Conservation (phyloP, 2,113 vertebrate species). For the Mustela lutreola region DNA sequence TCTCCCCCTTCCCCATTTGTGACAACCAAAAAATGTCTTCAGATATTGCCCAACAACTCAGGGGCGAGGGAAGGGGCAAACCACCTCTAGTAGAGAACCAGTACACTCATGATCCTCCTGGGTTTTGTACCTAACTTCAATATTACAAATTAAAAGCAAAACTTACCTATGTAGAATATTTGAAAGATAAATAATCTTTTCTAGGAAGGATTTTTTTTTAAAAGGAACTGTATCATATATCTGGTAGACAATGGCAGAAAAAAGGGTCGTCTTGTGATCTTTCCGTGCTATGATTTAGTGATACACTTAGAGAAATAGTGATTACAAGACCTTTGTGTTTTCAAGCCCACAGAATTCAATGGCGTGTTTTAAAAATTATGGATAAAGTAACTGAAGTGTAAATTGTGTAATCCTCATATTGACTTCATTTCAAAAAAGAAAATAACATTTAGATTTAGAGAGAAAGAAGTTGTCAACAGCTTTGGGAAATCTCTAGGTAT, state of each 20-base stretch:
- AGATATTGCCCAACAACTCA: neutral
- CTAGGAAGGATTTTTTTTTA: neutral
- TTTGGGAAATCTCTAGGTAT: constrained; percentile 19
- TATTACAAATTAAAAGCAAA: constrained; percentile 25
- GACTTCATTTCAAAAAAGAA: constrained; percentile 71
- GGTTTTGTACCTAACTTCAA: neutral
- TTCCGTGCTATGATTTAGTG: neutral
- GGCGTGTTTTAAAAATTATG: constrained; percentile 52
- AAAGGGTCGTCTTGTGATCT: neutral
- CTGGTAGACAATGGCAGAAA: neutral
- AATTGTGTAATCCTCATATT: constrained; percentile 69
- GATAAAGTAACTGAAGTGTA: constrained; percentile 61
- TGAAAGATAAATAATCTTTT: neutral
- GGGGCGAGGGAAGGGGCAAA: neutral
- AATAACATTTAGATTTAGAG: constrained; percentile 70
- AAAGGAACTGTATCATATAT: neutral
- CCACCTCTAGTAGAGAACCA: neutral
- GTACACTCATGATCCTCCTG: neutral
- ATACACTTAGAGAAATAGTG: neutral
- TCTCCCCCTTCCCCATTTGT: neutral
- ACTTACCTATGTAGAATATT: constrained; percentile 16
- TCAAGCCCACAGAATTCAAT: neutral
- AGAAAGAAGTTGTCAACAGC: constrained; percentile 56
- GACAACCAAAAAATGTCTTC: neutral
- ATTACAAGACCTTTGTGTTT: constrained; percentile 13